Evolutionary conservation across 2,797 vertebrate species (phyloP).

Genomic region (Clamator glandarius): DNA sequence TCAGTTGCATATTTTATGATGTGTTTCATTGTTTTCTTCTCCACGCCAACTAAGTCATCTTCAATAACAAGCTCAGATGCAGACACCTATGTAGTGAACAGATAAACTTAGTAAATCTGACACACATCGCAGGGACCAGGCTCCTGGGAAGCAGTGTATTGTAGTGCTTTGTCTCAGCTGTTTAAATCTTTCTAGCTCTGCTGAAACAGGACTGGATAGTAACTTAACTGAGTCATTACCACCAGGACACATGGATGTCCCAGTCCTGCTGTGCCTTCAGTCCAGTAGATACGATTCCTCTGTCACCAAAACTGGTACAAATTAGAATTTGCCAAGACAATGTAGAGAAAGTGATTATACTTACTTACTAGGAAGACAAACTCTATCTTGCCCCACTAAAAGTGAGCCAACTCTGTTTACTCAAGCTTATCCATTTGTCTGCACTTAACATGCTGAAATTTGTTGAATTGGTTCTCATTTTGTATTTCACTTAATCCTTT

Average conservation of each 20-base stretch:
- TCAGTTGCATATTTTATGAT: background rate
- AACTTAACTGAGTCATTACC: conserved; percentile 14
- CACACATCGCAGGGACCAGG: background rate
- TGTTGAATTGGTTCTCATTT: background rate
- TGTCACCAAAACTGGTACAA: background rate
- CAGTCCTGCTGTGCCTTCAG: background rate
- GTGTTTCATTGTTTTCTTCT: background rate
- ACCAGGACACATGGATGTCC: background rate
- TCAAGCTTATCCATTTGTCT: background rate
- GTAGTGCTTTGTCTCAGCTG: background rate
- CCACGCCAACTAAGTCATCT: background rate
- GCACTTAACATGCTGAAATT: background rate
- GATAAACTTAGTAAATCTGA: background rate
- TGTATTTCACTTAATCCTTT: background rate
- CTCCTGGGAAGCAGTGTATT: background rate
- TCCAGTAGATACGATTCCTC: background rate
- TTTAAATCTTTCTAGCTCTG: background rate
- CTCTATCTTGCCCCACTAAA: background rate
- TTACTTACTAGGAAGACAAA: background rate
- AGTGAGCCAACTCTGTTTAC: background rate
- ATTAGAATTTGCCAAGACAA: background rate
- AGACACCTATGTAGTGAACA: background rate
- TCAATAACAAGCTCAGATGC: background rate
- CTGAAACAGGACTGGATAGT: background rate
- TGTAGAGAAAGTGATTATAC: background rate